phyloP scores from a whole-genome alignment of 2,797 vertebrate species.

The Silurus lanzhouensis region DNA sequence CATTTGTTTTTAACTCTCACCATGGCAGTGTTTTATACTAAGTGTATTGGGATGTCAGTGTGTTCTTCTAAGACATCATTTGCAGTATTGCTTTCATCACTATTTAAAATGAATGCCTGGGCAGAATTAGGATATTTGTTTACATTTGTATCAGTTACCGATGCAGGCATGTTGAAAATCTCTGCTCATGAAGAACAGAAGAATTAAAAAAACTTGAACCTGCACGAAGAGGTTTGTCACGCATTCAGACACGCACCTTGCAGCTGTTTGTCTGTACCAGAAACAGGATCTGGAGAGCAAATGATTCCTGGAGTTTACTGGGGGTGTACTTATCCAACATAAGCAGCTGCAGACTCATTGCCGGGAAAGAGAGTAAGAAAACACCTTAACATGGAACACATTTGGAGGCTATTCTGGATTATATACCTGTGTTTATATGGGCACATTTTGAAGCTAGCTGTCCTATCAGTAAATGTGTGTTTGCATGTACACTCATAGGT shows the following conservation, averaged over 20 bases:
- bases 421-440: conserved; percentile 28
- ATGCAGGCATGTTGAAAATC: conserved; percentile 25
- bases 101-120: conserved; percentile 20
- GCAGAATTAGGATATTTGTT: conserved; percentile 16
- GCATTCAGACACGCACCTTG: conserved; percentile 43
- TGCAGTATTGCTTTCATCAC: background rate
- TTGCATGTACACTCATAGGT: background rate
- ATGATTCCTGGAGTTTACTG: conserved; percentile 46
- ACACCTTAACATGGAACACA: conserved; percentile 18
- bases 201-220: conserved; percentile 30
- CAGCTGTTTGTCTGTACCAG: conserved; percentile 46
- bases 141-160: conserved; percentile 43
- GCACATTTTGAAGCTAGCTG: conserved; percentile 13
- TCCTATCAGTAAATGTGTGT: background rate
- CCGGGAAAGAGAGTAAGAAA: conserved; percentile 46
- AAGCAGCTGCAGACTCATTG: conserved; percentile 54
- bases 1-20: background rate
- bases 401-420: conserved; percentile 28
- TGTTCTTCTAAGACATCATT: conserved; percentile 14
- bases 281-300: conserved; percentile 51
- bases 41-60: background rate
- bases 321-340: conserved; percentile 50
- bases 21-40: background rate
- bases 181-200: conserved; percentile 24
- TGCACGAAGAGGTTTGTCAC: conserved; percentile 14